Evolutionary conservation across 2,797 vertebrate genomes (phyloP).

Genomic region (Buceros bicornis): DNA sequence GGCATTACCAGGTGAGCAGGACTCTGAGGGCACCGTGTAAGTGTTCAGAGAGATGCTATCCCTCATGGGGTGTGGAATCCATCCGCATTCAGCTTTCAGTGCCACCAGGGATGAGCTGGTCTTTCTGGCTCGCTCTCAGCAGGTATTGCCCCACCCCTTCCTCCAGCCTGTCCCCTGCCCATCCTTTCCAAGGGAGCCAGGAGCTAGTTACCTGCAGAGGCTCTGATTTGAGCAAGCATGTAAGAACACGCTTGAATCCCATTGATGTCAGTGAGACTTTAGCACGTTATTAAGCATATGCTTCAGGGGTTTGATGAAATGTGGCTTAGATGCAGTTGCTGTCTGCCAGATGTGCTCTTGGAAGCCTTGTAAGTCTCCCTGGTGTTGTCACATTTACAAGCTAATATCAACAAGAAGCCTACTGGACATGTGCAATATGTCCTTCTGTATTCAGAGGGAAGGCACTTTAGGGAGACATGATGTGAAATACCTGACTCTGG

Average conservation of each 20-base stretch:
- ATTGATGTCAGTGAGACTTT: neutral
- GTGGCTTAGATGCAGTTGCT: neutral
- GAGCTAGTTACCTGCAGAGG: neutral
- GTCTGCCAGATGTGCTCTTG: neutral
- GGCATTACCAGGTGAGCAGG: rapidly evolving
- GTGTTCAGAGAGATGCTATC: neutral
- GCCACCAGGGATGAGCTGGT: neutral
- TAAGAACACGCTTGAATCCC: neutral
- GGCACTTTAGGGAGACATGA: neutral
- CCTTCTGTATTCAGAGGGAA: neutral
- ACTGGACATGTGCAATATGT: neutral
- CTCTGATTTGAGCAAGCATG: neutral
- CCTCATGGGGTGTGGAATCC: rapidly evolving
- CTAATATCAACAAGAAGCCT: neutral
- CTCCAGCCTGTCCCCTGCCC: neutral
- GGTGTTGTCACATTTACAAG: conserved; percentile 38
- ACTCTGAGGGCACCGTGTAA: rapidly evolving
- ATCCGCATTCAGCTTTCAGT: neutral
- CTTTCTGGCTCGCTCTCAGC: neutral
- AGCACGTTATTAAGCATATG: neutral
- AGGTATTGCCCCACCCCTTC: neutral
- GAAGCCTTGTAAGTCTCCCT: conserved; percentile 7
- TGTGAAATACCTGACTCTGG: neutral
- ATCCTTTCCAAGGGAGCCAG: neutral
- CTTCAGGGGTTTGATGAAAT: conserved; percentile 12